Conservation (phyloP, 2,797 vertebrate genomes). For the Myiotriccus ornatus region DNA sequence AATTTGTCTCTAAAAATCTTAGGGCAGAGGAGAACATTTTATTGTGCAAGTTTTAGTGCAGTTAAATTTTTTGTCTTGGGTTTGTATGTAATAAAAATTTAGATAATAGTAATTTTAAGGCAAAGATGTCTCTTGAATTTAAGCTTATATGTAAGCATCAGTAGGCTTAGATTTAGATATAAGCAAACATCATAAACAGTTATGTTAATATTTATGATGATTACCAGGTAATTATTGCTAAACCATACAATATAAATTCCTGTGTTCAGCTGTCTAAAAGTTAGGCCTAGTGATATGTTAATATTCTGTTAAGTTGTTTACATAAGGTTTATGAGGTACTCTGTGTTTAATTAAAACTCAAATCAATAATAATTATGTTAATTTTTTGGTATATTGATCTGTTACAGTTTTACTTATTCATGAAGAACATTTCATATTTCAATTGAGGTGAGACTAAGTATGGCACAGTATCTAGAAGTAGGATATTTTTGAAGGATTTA, state of each 20-base stretch:
- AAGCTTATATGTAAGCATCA: neutral
- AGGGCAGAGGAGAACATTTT: neutral
- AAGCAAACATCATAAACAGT: neutral
- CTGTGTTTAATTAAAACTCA: neutral
- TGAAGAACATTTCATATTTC: neutral
- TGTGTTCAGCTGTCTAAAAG: neutral
- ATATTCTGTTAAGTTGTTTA: neutral
- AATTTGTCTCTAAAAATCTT: neutral
- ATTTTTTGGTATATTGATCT: neutral
- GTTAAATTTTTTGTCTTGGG: neutral
- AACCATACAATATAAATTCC: neutral
- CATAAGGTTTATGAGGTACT: neutral
- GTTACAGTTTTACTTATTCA: neutral
- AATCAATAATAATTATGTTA: neutral
- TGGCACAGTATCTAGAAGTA: neutral
- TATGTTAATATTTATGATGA: neutral
- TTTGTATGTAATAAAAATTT: neutral
- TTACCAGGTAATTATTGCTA: neutral
- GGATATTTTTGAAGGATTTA: neutral
- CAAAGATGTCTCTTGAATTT: neutral
- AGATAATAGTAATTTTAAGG: neutral
- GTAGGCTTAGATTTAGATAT: neutral
- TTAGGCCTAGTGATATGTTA: neutral
- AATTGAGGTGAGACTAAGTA: neutral
- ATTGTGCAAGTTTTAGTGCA: neutral